Conservation (phyloP, 2,888 invertebrate genomes). For the Nomada lathburiana region DNA sequence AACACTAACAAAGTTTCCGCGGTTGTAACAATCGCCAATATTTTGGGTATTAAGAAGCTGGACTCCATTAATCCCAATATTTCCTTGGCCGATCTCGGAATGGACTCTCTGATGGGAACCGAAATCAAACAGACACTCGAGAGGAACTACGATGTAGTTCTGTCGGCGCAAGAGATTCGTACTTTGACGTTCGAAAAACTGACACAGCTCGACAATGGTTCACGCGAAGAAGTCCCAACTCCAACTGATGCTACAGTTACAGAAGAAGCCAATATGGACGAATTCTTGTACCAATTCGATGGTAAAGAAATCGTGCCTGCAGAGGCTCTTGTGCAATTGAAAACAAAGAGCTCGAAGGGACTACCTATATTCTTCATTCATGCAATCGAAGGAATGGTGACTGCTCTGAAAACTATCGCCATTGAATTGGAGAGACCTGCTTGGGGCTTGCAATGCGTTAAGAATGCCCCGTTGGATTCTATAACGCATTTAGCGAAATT, state of each 20-base stretch:
- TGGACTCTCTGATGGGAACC: slow-evolving; percentile 99
- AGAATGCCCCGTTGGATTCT: slow-evolving; percentile 89
- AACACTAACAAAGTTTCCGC: slow-evolving; percentile 88
- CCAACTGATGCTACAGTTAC: neutral
- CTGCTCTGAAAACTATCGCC: slow-evolving; percentile 90
- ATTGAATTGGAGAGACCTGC: slow-evolving; percentile 90
- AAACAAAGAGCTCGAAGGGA: slow-evolving; percentile 85
- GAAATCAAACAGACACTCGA: slow-evolving; percentile 99
- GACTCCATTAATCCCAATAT: slow-evolving; percentile 91
- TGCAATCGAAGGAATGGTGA: slow-evolving; percentile 95
- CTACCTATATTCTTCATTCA: slow-evolving; percentile 90
- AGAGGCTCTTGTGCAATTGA: slow-evolving; percentile 89
- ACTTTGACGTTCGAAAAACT: slow-evolving; percentile 92
- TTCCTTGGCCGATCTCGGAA: slow-evolving; percentile 96
- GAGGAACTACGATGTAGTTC: slow-evolving; percentile 94
- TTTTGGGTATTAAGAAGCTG: slow-evolving; percentile 95
- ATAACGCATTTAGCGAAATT: slow-evolving; percentile 90
- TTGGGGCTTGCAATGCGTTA: slow-evolving; percentile 95
- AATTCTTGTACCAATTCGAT: slow-evolving; percentile 84
- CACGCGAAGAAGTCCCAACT: slow-evolving; percentile 64
- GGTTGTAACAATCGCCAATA: slow-evolving; percentile 93
- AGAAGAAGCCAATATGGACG: slow-evolving; percentile 48
- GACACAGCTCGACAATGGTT: slow-evolving; percentile 85
- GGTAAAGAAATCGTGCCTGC: slow-evolving; percentile 90
- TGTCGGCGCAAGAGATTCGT: slow-evolving; percentile 96